These are phyloP conservation scores for Threskiornis aethiopicus DNA, from an alignment of 2,797 vertebrate genomes.

Conservation along the genomic window DNA sequence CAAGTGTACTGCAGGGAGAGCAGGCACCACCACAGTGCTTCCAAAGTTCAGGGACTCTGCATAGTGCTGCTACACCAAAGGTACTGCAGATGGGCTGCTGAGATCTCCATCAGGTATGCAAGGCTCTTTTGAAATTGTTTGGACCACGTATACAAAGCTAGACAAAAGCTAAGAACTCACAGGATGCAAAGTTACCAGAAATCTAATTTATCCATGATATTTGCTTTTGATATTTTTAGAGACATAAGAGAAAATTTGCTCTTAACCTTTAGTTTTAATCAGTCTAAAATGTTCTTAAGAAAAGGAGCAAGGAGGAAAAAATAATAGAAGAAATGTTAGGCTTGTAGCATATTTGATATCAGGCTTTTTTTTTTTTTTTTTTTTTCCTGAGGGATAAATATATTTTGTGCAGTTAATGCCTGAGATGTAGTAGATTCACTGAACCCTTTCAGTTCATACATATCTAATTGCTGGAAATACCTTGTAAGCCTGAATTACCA, in stretches of 20 bases:
- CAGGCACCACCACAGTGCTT: background rate
- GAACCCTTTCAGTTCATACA: background rate
- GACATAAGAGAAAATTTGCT: background rate
- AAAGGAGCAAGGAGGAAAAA: background rate
- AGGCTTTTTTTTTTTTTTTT: background rate
- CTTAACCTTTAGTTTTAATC: slow-evolving; percentile 7
- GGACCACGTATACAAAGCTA: fast-evolving
- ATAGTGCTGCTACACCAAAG: fast-evolving
- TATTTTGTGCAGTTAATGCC: background rate
- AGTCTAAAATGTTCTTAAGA: background rate
- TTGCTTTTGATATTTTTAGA: background rate
- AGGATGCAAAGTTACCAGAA: background rate
- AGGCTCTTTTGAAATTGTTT: background rate
- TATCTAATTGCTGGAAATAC: background rate
- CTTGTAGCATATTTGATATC: background rate
- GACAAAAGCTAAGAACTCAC: background rate
- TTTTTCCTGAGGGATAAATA: background rate
- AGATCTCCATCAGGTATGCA: fast-evolving
- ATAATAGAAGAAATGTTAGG: background rate
- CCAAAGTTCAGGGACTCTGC: background rate
- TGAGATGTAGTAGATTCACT: background rate
- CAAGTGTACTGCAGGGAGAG: background rate
- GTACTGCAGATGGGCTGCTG: background rate
- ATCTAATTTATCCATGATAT: background rate
- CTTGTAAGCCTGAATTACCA: background rate